Base-by-base conservation (phyloP, 2,113 vertebrate species). In the Anthoscopus minutus region DNA sequence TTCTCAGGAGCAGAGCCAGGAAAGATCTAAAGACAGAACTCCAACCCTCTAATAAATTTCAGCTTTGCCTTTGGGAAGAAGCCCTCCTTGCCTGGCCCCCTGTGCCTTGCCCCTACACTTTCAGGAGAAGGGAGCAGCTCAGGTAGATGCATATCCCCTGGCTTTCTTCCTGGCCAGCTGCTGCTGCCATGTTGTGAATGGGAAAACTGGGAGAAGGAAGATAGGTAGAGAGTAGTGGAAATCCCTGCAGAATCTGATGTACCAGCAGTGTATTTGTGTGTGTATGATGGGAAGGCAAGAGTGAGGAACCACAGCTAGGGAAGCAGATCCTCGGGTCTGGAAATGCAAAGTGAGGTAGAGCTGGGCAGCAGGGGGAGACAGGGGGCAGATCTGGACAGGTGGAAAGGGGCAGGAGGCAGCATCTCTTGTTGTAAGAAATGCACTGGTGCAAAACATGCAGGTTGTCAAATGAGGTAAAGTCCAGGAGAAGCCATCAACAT, bases 1-100 rank as follows among this genome's bases (percentile, higher is more conserved):
- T 91, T 54, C 83, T 94, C 2, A 2, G 91, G 96, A 93, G 48
- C 17, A 7, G 83, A 93, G 92, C 91, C 95, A 91, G 83, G 86
- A 94, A 94, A 94, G 94, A 88, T 93, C 88, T 96, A 76, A 95
- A 93, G 83, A 72, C 80, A 86, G 83, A 91, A 23, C 60, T 93
- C 88, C 72, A 81, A n/a, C 45, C 50, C 33, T 47, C 35, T 87
- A 72, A 58, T 40, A 91, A 57, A 79, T 85, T 73, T 85, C 66
- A 92, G 42, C 70, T 82, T 81, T 85, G 92, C 84, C 38, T 69
- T n/a, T 4, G 27, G 54, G 84, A 88, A 62, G 58, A 89, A 93
- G 61, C 27, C 13, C 24, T 88, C 61, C 48, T 91, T 37, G 69
- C 74, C 51, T 89, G 87, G 71, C 66, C 87, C 54, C 66, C 69